phyloP scores from a whole-genome alignment of 2,888 invertebrate genomes.

The Xestoiulus laeticollis region DNA sequence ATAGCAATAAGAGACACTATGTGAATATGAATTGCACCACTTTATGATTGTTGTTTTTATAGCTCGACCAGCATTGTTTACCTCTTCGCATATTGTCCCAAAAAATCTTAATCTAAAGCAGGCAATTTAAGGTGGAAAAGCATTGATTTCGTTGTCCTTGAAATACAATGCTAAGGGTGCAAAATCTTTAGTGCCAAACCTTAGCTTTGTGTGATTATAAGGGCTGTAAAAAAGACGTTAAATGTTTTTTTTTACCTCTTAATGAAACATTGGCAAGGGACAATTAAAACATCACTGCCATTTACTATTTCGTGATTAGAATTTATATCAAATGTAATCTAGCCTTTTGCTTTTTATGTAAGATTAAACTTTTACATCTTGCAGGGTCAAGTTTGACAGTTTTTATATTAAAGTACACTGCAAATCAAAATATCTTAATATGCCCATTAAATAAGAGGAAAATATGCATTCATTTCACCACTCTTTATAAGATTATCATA shows the following conservation, averaged over 20 bases:
- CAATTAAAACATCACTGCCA: not conserved
- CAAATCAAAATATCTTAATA: too few relatives aligned
- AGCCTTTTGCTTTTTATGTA: not conserved
- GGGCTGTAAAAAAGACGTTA: not conserved
- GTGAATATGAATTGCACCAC: slow-evolving; percentile 21
- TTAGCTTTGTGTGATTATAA: not conserved
- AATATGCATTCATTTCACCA: too few relatives aligned
- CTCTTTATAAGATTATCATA: too few relatives aligned
- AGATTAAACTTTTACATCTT: not conserved
- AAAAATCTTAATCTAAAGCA: slow-evolving; percentile 35
- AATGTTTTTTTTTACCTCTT: slow-evolving; percentile 22
- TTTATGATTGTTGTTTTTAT: slow-evolving; percentile 25
- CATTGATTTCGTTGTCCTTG: slow-evolving; percentile 14
- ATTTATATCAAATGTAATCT: not conserved
- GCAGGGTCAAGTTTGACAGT: not conserved
- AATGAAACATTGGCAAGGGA: slow-evolving; percentile 1
- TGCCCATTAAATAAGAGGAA: too few relatives aligned
- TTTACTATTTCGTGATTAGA: slow-evolving; percentile 9
- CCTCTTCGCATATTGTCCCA: slow-evolving; percentile 32
- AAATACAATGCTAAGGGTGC: not conserved
- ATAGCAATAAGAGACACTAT: not conserved
- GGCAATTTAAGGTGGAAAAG: slow-evolving; percentile 22
- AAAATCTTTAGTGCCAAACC: not conserved
- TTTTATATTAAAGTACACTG: too few relatives aligned
- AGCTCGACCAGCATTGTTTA: not conserved